Conservation (phyloP, 1,140 invertebrate genomes). For the Gryon sp. region DNA sequence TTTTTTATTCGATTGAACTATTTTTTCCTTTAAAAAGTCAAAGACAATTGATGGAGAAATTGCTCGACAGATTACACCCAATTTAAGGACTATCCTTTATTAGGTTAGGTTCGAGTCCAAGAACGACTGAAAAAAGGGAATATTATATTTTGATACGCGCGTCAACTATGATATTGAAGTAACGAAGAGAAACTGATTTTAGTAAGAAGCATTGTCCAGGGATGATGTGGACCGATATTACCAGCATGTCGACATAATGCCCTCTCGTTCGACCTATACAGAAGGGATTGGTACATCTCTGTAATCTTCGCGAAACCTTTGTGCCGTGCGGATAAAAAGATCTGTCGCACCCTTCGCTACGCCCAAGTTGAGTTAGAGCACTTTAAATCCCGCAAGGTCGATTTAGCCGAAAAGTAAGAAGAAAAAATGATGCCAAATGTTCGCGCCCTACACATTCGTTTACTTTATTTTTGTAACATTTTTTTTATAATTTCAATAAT, state of each 20-base stretch:
- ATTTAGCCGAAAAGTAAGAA: conserved; percentile 18
- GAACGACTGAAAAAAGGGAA: conserved; percentile 42
- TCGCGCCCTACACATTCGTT: neutral
- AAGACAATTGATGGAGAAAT: conserved; percentile 15
- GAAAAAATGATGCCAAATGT: conserved; percentile 26
- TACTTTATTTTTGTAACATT: neutral
- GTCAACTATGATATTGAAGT: conserved; percentile 62
- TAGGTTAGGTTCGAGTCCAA: conserved; percentile 6
- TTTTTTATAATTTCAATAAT: too few relatives aligned
- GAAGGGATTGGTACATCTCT: conserved; percentile 71
- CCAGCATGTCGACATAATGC: conserved; percentile 70
- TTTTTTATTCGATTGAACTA: too few relatives aligned
- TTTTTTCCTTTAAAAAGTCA: too few relatives aligned
- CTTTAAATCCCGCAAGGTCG: conserved; percentile 71
- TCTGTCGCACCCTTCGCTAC: conserved; percentile 69
- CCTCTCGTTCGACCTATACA: conserved; percentile 70
- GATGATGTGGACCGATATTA: conserved; percentile 75
- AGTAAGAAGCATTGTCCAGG: conserved; percentile 72
- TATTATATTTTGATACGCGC: conserved; percentile 59
- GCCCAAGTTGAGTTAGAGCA: conserved; percentile 59
- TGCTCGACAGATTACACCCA: conserved; percentile 23
- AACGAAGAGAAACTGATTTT: conserved; percentile 68
- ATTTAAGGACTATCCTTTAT: conserved; percentile 23
- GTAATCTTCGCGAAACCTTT: conserved; percentile 78
- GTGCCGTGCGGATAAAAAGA: conserved; percentile 75